These are phyloP conservation scores for Mycalesis mineus DNA, from an alignment of 2,888 invertebrate genomes.

Conservation along the genomic window DNA sequence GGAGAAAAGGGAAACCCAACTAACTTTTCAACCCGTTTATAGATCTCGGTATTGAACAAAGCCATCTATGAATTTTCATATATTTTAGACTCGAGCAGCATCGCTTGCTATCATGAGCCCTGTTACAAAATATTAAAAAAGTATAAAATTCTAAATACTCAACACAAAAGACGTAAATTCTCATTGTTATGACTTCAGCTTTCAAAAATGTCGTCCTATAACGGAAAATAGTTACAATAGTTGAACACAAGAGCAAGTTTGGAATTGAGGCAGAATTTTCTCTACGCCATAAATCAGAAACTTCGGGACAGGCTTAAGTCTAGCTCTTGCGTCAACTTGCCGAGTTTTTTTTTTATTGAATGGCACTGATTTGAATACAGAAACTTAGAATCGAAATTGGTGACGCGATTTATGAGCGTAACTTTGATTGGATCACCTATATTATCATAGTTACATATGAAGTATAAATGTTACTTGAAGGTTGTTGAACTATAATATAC, in stretches of 20 bases:
- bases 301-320: slow-evolving; percentile 28
- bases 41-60: too few species aligned
- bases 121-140: too few species aligned
- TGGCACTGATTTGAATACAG: slow-evolving; percentile 33
- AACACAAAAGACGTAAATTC: not conserved
- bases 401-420: not conserved
- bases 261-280: slow-evolving; percentile 22
- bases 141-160: too few species aligned
- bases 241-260: slow-evolving; percentile 19
- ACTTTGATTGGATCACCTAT: not conserved
- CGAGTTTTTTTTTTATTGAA: slow-evolving; percentile 32
- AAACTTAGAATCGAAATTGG: slow-evolving; percentile 7
- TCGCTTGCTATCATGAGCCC: too few species aligned
- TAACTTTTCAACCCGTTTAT: too few species aligned
- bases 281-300: slow-evolving; percentile 31
- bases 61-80: too few species aligned
- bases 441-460: not conserved
- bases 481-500: too few species aligned
- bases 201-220: not conserved
- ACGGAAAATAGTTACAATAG: slow-evolving; percentile 3
- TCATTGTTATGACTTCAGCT: not conserved
- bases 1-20: too few species aligned
- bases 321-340: slow-evolving; percentile 27
- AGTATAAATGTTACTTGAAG: too few species aligned
- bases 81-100: too few species aligned